These are phyloP conservation scores for Chaetops frenatus DNA, from an alignment of 2,113 vertebrate genomes.

Conservation along the genomic window DNA sequence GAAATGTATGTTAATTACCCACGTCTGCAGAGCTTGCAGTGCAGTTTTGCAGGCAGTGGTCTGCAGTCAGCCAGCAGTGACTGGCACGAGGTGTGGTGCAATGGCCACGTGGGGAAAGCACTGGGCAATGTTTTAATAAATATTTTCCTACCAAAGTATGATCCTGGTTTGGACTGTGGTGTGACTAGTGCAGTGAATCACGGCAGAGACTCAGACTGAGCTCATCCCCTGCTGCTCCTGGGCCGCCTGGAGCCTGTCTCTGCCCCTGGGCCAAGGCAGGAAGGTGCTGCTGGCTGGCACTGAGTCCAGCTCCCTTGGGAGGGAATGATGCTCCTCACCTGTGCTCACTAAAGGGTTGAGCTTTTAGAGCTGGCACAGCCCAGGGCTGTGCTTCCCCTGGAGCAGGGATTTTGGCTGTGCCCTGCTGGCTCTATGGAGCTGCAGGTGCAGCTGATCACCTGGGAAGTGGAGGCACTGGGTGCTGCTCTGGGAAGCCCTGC, in stretches of 20 bases:
- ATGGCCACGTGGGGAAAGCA: neutral
- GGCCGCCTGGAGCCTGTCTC: neutral
- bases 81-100: neutral
- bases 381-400: neutral
- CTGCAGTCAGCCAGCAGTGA: neutral
- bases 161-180: neutral
- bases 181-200: neutral
- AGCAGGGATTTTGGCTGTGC: neutral
- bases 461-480: neutral
- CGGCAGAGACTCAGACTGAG: neutral
- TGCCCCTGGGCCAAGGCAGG: neutral
- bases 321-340: neutral
- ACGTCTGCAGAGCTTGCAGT: neutral
- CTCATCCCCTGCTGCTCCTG: neutral
- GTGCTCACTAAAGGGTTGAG: neutral
- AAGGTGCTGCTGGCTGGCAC: neutral
- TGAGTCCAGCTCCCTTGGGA: too few species aligned
- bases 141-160: neutral
- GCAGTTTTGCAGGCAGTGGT: neutral
- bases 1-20: neutral
- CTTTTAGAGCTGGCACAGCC: neutral
- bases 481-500: neutral
- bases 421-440: neutral
- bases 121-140: neutral
- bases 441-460: neutral